Percentiles rank a stretch among this genome's conserved stretches.
Evolutionary conservation across 92 coral and sea anemone species (phyloP).

Genomic region (Parazoanthus swiftii): DNA sequence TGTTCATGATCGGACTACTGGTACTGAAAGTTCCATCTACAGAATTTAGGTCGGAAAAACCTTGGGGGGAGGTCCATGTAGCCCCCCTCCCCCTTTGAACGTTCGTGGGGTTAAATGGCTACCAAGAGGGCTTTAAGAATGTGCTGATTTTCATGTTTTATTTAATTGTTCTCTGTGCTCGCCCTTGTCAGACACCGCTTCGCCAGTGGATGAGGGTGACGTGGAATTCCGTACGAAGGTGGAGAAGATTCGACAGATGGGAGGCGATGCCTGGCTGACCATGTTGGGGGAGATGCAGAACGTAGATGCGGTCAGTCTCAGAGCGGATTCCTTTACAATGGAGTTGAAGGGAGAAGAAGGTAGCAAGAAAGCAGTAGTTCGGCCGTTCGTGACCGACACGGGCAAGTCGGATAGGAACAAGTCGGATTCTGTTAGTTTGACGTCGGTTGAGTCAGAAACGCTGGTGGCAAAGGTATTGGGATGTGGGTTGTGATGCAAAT

Average conservation of each 20-base stretch:
- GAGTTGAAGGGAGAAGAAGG: not conserved
- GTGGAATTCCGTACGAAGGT: slow-evolving; percentile 83
- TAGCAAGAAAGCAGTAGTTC: not conserved
- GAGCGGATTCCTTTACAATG: not conserved
- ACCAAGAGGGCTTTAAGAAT: too few species aligned
- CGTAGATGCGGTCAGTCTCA: slow-evolving; percentile 38
- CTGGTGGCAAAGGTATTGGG: slow-evolving; percentile 51
- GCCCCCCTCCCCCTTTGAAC: too few species aligned
- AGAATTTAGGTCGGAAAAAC: too few species aligned
- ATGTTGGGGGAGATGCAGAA: slow-evolving; percentile 81
- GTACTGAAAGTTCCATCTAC: too few species aligned
- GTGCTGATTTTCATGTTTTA: too few species aligned
- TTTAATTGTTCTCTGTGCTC: too few species aligned
- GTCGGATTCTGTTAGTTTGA: not conserved
- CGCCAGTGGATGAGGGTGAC: slow-evolving; percentile 69
- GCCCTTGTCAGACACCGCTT: slow-evolving; percentile 50
- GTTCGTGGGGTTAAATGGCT: too few species aligned
- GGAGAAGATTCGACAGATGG: slow-evolving; percentile 87
- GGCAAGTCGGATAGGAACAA: slow-evolving; percentile 23
- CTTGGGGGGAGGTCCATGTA: too few species aligned
- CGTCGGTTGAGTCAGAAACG: slow-evolving; percentile 42
- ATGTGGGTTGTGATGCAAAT: not conserved
- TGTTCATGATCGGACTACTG: too few species aligned
- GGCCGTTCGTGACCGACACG: slow-evolving; percentile 11
- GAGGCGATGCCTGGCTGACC: slow-evolving; percentile 95